phyloP scores from a whole-genome alignment of 2,113 vertebrate genomes.

The Siniperca chuatsi region DNA sequence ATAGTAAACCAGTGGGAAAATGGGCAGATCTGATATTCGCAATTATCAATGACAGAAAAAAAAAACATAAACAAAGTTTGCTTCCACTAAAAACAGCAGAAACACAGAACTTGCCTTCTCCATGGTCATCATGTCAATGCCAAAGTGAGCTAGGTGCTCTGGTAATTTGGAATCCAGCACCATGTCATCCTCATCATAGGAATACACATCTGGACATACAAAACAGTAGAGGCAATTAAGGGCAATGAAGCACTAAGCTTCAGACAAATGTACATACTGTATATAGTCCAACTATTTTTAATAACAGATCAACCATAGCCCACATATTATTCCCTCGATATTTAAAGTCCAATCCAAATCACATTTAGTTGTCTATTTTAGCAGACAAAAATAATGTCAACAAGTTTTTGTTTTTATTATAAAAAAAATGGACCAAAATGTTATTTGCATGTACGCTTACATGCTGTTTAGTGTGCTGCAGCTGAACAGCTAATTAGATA shows the following conservation, averaged over 20 bases:
- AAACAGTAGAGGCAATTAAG: not conserved
- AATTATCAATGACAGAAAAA: not conserved
- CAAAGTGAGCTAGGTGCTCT: constrained; percentile 95
- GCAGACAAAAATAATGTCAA: not conserved
- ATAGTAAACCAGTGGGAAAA: constrained; percentile 5
- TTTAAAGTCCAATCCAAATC: not conserved
- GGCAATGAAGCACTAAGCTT: not conserved
- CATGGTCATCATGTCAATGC: constrained; percentile 99
- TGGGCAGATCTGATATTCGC: not conserved
- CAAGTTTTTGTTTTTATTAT: not conserved
- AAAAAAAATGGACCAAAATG: not conserved
- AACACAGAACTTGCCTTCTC: constrained; percentile 88
- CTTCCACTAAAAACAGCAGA: not conserved
- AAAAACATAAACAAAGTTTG: not conserved
- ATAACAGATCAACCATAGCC: not conserved
- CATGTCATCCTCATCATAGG: constrained; percentile 99
- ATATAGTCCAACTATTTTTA: not conserved
- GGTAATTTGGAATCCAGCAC: constrained; percentile 95
- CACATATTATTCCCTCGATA: not conserved
- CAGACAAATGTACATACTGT: not conserved
- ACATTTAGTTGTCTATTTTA: not conserved
- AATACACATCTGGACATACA: constrained; percentile 91
- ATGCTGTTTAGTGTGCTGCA: not conserved
- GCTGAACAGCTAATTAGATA: not conserved
- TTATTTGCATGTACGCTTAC: not conserved